A percentile compares a stretch with the other conserved stretches of the same genome.
phyloP scores from a whole-genome alignment of 2,113 vertebrate genomes.

The Gavialis gangeticus region DNA sequence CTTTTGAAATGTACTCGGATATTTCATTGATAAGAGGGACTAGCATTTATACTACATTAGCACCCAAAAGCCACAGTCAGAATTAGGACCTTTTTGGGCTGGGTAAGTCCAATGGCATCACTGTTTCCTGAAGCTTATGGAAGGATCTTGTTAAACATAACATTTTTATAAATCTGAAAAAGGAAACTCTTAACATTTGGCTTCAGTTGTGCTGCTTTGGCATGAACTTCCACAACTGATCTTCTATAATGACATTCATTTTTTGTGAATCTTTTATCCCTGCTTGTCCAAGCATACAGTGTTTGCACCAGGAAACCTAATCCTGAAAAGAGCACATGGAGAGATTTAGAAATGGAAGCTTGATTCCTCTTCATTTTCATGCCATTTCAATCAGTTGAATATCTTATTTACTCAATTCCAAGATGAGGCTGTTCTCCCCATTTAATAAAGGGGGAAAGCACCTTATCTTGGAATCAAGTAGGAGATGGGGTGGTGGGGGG shows the following conservation, averaged over 20 bases:
- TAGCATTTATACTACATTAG: neutral
- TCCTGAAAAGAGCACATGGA: neutral
- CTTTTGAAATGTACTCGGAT: neutral
- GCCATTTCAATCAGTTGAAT: neutral
- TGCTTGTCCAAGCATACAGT: constrained; percentile 11
- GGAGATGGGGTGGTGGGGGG: no score
- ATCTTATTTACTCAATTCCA: no score
- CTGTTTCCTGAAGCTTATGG: neutral
- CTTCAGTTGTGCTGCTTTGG: constrained; percentile 1
- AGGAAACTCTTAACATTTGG: neutral
- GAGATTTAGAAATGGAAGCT: neutral
- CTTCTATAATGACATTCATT: constrained; percentile 9
- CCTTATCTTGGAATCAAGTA: no score
- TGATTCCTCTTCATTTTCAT: neutral
- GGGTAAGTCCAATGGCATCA: neutral
- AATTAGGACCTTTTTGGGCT: neutral
- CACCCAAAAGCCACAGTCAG: neutral
- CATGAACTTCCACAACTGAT: neutral
- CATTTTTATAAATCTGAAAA: constrained; percentile 48
- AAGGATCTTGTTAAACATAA: neutral
- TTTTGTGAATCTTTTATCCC: neutral
- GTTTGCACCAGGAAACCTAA: constrained; percentile 15
- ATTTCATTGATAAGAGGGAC: neutral
- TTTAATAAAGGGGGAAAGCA: no score
- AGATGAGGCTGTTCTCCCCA: no score